Evolutionary conservation across 1,140 invertebrate genomes (phyloP), one percentile per base, ranked within the genome.

Genomic region (Zaprionus taronus): DNA sequence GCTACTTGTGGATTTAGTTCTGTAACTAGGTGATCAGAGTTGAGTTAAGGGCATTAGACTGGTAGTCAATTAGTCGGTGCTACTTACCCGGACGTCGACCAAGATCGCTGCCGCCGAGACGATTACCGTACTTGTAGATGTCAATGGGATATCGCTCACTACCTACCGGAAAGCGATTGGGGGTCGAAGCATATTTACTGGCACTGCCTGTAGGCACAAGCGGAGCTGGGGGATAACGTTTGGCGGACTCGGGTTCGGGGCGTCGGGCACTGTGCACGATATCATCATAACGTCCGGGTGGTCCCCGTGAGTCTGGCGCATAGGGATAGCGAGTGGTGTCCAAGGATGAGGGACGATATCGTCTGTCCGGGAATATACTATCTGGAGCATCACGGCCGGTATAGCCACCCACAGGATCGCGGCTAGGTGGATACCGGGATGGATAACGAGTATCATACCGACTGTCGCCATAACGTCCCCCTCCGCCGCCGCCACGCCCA

Each of bases 81-180:
- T 53, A 91, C 86, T 91, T 90, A 92, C 92, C 92, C 28, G 91
- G 84, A 28, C 91, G 76, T 41, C 91, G 66, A n/a, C 78, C 83
- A 11, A 74, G 12, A 53, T 87, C 78, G 51, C 79, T 76, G 61
- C 80, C 64, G 24, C 81, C 82, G n/a, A 72, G 71, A n/a, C 91
- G 84, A 75, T 93, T 93, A 51, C 92, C 92, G 62, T 93, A 93
- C 61, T 93, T 93, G 68, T 91, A 93, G 80, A 93, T 93, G 62
- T 92, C 91, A 31, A 92, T 69, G 49, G 92, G 92, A 80, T 83
- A 92, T 28, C 92, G 87, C 62, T 93, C 92, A 55, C 53, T 93
- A 80, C 92, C 92, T 80, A 93, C 89, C 67, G 92, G 92, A 56
- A 93, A 93, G 14, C 91, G 85, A 75, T 93, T 93, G 22, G 92